Evolutionary conservation across 2,113 vertebrate genomes (phyloP).

Genomic region (Amazona guildingii): DNA sequence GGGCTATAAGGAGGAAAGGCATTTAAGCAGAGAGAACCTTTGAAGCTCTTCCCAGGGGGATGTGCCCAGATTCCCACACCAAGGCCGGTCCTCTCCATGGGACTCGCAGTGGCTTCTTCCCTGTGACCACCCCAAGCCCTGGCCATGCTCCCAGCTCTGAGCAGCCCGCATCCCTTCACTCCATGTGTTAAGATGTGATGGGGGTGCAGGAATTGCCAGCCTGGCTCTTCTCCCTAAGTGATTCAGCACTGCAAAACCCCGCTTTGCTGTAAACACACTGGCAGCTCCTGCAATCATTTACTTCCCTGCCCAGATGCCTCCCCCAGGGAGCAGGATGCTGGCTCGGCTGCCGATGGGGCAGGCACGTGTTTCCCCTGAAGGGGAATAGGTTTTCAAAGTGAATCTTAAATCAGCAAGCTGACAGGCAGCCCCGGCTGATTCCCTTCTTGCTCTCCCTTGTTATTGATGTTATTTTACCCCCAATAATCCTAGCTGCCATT

Average conservation of each 20-base stretch:
- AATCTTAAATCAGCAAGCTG: slow-evolving; percentile 25
- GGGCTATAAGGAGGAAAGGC: not conserved
- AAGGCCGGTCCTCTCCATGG: fast-evolving
- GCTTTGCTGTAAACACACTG: not conserved
- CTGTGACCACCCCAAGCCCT: fast-evolving
- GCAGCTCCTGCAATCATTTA: not conserved
- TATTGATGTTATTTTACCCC: slow-evolving; percentile 1
- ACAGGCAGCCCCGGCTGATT: not conserved
- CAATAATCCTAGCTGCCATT: not conserved
- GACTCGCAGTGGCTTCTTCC: fast-evolving
- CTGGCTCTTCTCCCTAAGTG: not conserved
- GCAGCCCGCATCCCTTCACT: fast-evolving
- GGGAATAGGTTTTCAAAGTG: slow-evolving; percentile 20
- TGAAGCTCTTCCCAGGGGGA: not conserved
- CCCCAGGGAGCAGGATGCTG: not conserved
- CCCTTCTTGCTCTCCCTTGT: not conserved
- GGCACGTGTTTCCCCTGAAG: not conserved
- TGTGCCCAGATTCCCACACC: not conserved
- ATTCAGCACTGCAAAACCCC: not conserved
- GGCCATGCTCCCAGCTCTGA: fast-evolving
- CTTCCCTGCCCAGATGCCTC: not conserved
- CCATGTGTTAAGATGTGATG: not conserved
- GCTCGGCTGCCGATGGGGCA: not conserved
- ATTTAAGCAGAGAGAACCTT: not conserved
- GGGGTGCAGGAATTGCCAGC: not conserved